Evolutionary conservation across 1,140 invertebrate genomes (phyloP).

Genomic region (Brachionus rubens): DNA sequence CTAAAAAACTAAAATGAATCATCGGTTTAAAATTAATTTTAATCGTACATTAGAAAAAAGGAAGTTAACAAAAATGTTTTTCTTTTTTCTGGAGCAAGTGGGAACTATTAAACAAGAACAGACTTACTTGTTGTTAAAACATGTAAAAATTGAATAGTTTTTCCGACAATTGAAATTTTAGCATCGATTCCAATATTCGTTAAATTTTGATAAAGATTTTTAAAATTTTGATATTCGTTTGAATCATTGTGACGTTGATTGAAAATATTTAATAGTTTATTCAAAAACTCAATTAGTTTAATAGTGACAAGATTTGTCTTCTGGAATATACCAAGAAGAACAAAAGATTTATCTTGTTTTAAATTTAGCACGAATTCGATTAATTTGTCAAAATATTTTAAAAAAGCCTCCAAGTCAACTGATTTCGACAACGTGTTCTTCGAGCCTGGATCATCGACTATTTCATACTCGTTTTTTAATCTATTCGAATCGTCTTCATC

Average conservation of each 20-base stretch:
- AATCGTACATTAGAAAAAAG: too few species aligned
- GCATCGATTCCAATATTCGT: neutral
- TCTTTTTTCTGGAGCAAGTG: neutral
- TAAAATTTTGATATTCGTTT: neutral
- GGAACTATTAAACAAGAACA: neutral
- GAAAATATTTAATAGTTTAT: slow-evolving; percentile 24
- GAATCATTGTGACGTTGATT: neutral
- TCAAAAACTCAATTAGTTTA: slow-evolving; percentile 10
- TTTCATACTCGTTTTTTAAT: too few species aligned
- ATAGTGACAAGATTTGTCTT: slow-evolving; percentile 6
- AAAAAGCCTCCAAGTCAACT: neutral
- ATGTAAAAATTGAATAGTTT: slow-evolving; percentile 23
- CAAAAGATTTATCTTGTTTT: slow-evolving; percentile 7
- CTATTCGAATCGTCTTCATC: neutral
- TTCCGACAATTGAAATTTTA: neutral
- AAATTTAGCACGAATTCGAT: neutral
- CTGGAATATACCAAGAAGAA: neutral
- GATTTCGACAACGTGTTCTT: neutral
- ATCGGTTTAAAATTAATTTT: too few species aligned
- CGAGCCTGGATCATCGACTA: neutral
- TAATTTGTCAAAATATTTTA: neutral
- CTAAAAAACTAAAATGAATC: too few species aligned
- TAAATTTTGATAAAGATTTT: neutral
- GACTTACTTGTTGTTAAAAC: neutral
- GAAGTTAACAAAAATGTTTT: neutral